Evolutionary conservation across 2,113 vertebrate species (phyloP).

Genomic region (Cacatua alba): DNA sequence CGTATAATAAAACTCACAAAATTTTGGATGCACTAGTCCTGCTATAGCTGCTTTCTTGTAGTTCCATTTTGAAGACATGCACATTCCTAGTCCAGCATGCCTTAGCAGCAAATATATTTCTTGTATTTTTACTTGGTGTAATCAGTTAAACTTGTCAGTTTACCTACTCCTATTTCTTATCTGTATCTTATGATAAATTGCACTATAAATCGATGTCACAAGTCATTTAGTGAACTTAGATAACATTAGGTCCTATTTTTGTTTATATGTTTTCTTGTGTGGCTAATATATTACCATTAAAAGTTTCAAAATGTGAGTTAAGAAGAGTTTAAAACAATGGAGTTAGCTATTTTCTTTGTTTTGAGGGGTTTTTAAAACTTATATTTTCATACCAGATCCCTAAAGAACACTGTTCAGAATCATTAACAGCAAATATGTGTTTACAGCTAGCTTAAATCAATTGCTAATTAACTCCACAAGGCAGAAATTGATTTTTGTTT

Average conservation of each 20-base stretch:
- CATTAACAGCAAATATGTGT: conserved; percentile 68
- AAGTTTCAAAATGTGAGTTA: conserved; percentile 34
- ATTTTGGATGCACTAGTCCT: neutral
- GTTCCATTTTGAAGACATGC: conserved; percentile 20
- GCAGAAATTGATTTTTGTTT: conserved; percentile 71
- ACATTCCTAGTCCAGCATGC: neutral
- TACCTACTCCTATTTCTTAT: conserved; percentile 55
- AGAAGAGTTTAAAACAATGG: neutral
- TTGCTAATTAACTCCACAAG: conserved; percentile 76
- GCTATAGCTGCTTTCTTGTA: neutral
- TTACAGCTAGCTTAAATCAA: conserved; percentile 72
- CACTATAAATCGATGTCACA: conserved; percentile 56
- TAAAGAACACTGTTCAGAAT: conserved; percentile 57
- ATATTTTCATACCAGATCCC: conserved; percentile 41
- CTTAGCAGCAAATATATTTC: conserved; percentile 40
- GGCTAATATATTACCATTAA: conserved; percentile 55
- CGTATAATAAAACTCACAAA: neutral
- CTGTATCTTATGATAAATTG: conserved; percentile 66
- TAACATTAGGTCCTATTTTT: conserved; percentile 54
- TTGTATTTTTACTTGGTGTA: conserved; percentile 64
- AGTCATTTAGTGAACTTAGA: conserved; percentile 61
- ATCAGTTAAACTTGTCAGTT: conserved; percentile 73
- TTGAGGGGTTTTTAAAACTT: neutral
- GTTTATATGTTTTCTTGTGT: conserved; percentile 19
- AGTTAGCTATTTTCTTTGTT: conserved; percentile 27